Base-by-base conservation (phyloP, 1,140 invertebrate genomes). In the Triops longicaudatus region DNA sequence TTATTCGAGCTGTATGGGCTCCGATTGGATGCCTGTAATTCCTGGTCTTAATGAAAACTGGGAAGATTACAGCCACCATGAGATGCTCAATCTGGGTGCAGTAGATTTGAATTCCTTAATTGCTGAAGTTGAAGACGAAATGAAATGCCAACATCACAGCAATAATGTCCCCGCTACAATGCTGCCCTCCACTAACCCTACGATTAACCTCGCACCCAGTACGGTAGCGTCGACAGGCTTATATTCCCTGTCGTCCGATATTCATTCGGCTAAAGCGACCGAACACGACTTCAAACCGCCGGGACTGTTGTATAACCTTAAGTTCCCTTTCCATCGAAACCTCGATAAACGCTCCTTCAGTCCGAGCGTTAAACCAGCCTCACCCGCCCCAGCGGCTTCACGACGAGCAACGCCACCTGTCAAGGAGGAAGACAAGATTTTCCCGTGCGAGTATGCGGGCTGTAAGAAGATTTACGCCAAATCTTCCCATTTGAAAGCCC, bases 401-500 rank as follows among this genome's bases (percentile, higher is more conserved):
- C 78, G 31, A 41, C 50, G 79, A 22, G 73, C 41, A 83, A 84
- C 26, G 83, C 85, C 26, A 71, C 79, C 50, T 42, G 79, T 78
- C 17, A 77, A 79, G 12, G 81, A 83, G 7, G 83, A 84, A 43
- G 83, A 85, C 27, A 88, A 88, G 77, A 88, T 88, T 71, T 90
- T 90, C 81, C 87, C 87, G 26, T 91, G 90, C 80, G 87, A 87
- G 1, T 90, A 90, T 80, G 83, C 84, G 3, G 85, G 85, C 14
- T 90, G 89, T 81, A 84, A 84, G 6, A 90, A 91, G 81, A 87
- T 89, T 0, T 98, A 98, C 81, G 93, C 94, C 76, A 98, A 98
- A 84, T 91, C 93, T 22, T 96, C 94, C 10, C 96, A 98, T 83
- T 87, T 98, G 26, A 96, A 97, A 82, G 95, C 96, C 1, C 97